These are phyloP conservation scores for Grapholita molesta DNA, from an alignment of 1,140 invertebrate species.

Conservation along the genomic window DNA sequence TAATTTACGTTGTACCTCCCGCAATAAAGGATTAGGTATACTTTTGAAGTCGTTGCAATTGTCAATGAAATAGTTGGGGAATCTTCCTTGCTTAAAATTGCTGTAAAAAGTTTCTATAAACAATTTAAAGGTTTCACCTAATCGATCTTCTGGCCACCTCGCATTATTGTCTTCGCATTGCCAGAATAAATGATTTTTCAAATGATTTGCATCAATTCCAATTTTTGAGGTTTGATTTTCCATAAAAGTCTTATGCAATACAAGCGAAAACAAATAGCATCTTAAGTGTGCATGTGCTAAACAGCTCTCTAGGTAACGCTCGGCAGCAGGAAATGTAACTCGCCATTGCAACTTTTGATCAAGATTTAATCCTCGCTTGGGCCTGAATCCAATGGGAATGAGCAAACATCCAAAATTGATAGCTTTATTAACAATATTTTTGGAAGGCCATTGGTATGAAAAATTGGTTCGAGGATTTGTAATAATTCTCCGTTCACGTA, in stretches of 20 bases:
- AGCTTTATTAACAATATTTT: conserved; percentile 81
- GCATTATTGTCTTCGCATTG: conserved; percentile 84
- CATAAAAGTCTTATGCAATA: conserved; percentile 83
- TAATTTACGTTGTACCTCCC: conserved; percentile 82
- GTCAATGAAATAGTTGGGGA: conserved; percentile 86
- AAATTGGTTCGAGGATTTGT: conserved; percentile 78
- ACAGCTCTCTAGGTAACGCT: conserved; percentile 84
- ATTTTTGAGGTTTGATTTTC: conserved; percentile 78
- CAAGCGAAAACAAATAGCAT: conserved; percentile 82
- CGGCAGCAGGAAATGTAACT: conserved; percentile 84
- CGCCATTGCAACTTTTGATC: conserved; percentile 85
- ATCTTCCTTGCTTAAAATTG: conserved; percentile 71
- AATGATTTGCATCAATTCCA: conserved; percentile 81
- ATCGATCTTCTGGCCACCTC: conserved; percentile 84
- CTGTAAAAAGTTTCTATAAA: conserved; percentile 81
- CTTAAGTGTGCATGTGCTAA: conserved; percentile 84
- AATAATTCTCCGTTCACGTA: conserved; percentile 76
- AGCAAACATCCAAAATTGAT: conserved; percentile 83
- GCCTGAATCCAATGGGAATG: conserved; percentile 82
- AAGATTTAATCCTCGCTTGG: conserved; percentile 78
- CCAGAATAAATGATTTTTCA: conserved; percentile 89
- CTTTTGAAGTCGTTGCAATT: conserved; percentile 85
- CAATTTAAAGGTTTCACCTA: conserved; percentile 82
- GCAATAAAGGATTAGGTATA: conserved; percentile 81
- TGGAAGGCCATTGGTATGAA: conserved; percentile 83